Conservation (phyloP, 1,140 invertebrate genomes). For the Zaprionus gabonicus region DNA sequence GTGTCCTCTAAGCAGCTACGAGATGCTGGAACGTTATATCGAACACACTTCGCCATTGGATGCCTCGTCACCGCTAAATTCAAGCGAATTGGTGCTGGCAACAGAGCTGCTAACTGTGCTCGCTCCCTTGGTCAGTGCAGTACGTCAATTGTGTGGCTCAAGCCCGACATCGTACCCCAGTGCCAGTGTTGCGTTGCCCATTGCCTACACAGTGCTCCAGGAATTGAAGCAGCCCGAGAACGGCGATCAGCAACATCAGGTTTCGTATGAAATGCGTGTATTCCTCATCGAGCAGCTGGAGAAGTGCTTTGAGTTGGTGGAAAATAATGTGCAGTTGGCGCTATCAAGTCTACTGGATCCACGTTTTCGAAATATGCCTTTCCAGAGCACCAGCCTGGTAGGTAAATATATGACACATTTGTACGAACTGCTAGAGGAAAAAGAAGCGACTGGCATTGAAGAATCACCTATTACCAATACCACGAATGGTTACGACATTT, state of each 20-base stretch:
- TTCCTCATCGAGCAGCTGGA: constrained; percentile 40
- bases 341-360: constrained; percentile 50
- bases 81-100: constrained; percentile 27
- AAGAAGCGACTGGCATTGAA: neutral
- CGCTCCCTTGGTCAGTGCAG: constrained; percentile 36
- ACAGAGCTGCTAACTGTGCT: constrained; percentile 30
- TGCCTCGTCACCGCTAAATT: constrained; percentile 1
- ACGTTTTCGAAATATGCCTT: constrained; percentile 53
- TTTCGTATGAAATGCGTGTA: constrained; percentile 43
- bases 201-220: constrained; percentile 44
- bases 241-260: constrained; percentile 26
- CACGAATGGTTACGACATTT: constrained; percentile 36
- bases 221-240: constrained; percentile 40
- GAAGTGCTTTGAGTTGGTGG: constrained; percentile 37
- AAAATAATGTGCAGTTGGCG: constrained; percentile 42
- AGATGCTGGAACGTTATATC: constrained; percentile 39
- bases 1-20: constrained; percentile 28
- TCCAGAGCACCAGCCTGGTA: constrained; percentile 32
- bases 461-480: constrained; percentile 9
- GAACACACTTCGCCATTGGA: constrained; percentile 10
- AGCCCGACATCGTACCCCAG: constrained; percentile 4
- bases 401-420: constrained; percentile 53
- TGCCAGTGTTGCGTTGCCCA: constrained; percentile 51
- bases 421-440: constrained; percentile 18
- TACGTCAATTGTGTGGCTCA: constrained; percentile 34